Evolutionary conservation across 2,888 invertebrate species (phyloP).

Genomic region (Apotomis turbidana): DNA sequence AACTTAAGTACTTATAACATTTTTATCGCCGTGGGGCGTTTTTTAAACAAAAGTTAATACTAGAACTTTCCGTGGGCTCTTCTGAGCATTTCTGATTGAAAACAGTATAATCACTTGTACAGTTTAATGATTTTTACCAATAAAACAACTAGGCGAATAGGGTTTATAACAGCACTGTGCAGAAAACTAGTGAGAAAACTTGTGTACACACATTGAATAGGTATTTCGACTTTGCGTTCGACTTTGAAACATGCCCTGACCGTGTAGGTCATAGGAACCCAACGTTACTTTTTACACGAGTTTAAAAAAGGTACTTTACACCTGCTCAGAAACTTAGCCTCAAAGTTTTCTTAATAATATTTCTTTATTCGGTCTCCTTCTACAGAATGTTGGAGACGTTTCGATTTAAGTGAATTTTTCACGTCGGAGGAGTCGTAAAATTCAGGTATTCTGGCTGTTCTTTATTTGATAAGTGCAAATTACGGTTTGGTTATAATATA

Average conservation of each 20-base stretch:
- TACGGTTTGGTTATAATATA: no score
- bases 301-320: conserved; percentile 29
- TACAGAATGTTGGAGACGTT: conserved; percentile 15
- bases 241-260: conserved; percentile 20
- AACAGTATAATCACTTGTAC: no score
- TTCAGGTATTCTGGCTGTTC: background rate
- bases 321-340: conserved; percentile 28
- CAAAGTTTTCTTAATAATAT: conserved; percentile 27
- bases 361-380: conserved; percentile 13
- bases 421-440: conserved; percentile 12
- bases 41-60: no score
- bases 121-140: no score
- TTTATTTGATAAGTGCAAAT: no score
- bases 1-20: no score
- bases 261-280: conserved; percentile 13
- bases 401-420: conserved; percentile 18
- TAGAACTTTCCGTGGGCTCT: no score
- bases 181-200: background rate
- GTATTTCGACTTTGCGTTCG: conserved; percentile 16
- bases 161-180: background rate
- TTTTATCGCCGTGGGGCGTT: no score
- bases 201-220: conserved; percentile 5
- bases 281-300: conserved; percentile 24
- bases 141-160: background rate
- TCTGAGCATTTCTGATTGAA: no score